Percentiles rank a stretch among this genome's conserved stretches.
These are phyloP conservation scores for Poecilia wingei DNA, from an alignment of 2,797 vertebrate genomes.

Conservation along the genomic window DNA sequence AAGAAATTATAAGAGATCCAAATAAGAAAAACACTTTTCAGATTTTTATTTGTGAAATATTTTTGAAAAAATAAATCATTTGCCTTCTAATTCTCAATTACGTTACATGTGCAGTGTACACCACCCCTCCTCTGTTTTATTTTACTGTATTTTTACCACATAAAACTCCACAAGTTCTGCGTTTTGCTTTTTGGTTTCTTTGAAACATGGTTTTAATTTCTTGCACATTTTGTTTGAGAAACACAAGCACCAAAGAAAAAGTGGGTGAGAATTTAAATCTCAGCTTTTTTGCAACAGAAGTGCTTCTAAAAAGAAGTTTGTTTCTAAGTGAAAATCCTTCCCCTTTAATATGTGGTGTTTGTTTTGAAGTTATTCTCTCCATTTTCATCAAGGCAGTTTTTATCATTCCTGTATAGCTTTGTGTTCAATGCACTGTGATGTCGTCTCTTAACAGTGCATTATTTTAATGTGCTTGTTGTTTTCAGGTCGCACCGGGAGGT, in stretches of 20 bases:
- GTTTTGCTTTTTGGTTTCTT: background rate
- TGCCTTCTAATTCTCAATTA: background rate
- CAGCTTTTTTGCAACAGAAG: background rate
- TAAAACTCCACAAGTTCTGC: background rate
- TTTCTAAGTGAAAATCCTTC: background rate
- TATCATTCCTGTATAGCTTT: background rate
- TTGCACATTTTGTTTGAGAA: background rate
- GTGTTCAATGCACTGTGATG: background rate
- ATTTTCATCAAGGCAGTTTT: background rate
- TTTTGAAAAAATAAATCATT: background rate
- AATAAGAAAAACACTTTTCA: background rate
- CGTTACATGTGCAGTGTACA: background rate
- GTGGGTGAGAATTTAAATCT: background rate
- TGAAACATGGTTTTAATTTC: background rate
- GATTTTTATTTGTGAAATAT: background rate
- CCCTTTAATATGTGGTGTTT: background rate
- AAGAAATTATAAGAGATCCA: background rate
- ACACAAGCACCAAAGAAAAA: background rate
- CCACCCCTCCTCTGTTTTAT: too few species aligned
- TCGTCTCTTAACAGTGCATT: background rate
- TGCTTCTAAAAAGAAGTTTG: too few species aligned
- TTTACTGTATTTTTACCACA: background rate
- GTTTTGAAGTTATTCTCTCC: background rate
- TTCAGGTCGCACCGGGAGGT: conserved; percentile 93
- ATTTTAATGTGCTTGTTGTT: background rate